Base-by-base conservation (phyloP, 2,888 invertebrate species). In the Philonicus albiceps region DNA sequence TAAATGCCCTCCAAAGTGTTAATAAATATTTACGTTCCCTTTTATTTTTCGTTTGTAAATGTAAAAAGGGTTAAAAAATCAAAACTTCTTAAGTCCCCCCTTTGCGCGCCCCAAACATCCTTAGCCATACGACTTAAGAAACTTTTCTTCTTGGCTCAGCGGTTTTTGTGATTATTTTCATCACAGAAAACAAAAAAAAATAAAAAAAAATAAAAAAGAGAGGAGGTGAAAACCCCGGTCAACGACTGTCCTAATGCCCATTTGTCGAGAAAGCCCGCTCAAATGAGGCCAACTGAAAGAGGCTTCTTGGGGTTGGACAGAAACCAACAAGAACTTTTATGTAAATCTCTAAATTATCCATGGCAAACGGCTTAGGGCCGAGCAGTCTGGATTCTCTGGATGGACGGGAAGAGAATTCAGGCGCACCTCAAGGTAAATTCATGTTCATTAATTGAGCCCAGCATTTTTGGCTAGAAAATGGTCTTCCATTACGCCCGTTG, bases 391-490 rank as follows among this genome's bases (percentile, higher is more conserved):
- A 43, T 43, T 53, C n/a, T 80, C 40, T 49, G 31, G n/a, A 16
- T 16, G 49, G 3, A 5, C n/a, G 19, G 49, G 53, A 49, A 40
- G 13, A n/a, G 22, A 27, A 27, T 16, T 16, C 19, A 76, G 40
- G 34, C 19, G 34, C 27, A n/a, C 37, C 76, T 76, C 76, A 81
- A 81, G 81, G 81, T 81, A 81, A 81, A 53, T 81, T 81, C 27
- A 30, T 64, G 84, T 73, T 40, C 73, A 84, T 84, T 84, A 84
- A 84, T 84, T 73, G 72, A 8, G 72, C 73, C 40, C 40, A 31
- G n/a, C 72, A 73, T 84, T 73, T 84, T 73, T 73, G 73, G 73
- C 27, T 84, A 43, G 43, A 84, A 84, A 84, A 73, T 84, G 40
- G 43, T 49, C 73, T 27, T 43, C 84, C 84, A 84, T 84, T 84